Evolutionary conservation across 2,113 vertebrate species (phyloP), one percentile per base, ranked within the genome.

Genomic region (Hiodon tergisus): DNA sequence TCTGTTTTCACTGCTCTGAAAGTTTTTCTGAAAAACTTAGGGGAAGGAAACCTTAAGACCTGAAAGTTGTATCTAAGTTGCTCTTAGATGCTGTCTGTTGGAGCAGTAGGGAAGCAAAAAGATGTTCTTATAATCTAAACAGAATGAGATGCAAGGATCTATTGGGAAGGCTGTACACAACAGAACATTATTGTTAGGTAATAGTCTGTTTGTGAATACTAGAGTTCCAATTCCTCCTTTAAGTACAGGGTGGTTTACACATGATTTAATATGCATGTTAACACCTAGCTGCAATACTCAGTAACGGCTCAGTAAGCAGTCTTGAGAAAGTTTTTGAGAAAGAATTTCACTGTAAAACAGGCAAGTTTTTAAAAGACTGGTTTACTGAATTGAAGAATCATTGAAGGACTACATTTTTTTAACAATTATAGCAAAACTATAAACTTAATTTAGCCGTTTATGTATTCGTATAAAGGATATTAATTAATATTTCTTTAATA

Each of bases 31-130:
- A 48, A 61, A 60, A 66, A 14, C 16, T 17, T 7, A 31, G 16
- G 14, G 5, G 13, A 47, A 66, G 6, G 6, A 4, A n/a, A 53
- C 11, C 51, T 5, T 55, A 6, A 10, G 11, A 6, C 17, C 31
- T 31, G 31, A 31, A 31, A 31, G 31, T 31, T 31, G 31, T 31
- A 31, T 31, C 31, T 31, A 31, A 46, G 11, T 46, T 65, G n/a
- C 48, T 11, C 11, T 66, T 54, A 31, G 72, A 8, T 73, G 60
- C 72, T 13, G 17, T 73, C 61, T 73, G 46, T 9, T 65, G 72
- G 46, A 46, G 51, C 4, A 31, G 31, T 31, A 31, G 31, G 31
- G 17, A 73, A 54, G 48, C 4, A 61, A 72, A 6, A 60, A n/a
- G 8, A 47, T 72, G 48, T 17, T 72, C 31, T 31, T 31, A 10